phyloP scores from a whole-genome alignment of 2,888 invertebrate species.

The Cephus runcator region DNA sequence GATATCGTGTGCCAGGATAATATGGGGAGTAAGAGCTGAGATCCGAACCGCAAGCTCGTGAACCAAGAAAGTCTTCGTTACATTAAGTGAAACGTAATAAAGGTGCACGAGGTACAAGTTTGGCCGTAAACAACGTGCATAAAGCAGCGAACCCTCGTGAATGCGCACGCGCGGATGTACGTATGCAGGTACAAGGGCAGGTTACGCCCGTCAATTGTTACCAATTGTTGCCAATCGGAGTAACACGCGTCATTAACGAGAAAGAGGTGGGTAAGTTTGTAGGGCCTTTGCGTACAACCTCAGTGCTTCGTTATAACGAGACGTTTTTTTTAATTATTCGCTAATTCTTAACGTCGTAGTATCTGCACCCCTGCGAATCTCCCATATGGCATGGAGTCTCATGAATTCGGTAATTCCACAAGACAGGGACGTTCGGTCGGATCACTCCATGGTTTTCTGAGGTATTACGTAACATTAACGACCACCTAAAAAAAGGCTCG shows the following conservation, averaged over 20 bases:
- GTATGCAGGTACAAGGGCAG: conserved; percentile 25
- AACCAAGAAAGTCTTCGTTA: neutral
- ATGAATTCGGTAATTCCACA: neutral
- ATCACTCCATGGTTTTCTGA: neutral
- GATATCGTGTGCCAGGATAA: neutral
- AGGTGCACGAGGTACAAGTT: conserved; percentile 55
- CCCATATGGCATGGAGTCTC: neutral
- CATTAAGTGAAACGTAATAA: conserved; percentile 39
- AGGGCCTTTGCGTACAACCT: conserved; percentile 9
- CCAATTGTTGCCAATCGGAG: conserved; percentile 63
- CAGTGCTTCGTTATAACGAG: conserved; percentile 36
- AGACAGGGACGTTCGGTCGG: too few relatives aligned
- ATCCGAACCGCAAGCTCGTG: neutral
- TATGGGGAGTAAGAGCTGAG: neutral
- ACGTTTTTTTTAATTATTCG: conserved; percentile 47
- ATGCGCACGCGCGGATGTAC: conserved; percentile 25
- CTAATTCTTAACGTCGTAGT: conserved; percentile 41
- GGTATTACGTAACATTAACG: neutral
- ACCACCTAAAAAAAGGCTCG: neutral
- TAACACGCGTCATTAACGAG: conserved; percentile 57
- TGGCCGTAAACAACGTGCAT: conserved; percentile 60
- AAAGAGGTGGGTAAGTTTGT: conserved; percentile 31
- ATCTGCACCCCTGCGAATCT: neutral
- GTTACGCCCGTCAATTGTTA: conserved; percentile 64
- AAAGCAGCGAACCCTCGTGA: conserved; percentile 60